These are phyloP conservation scores for Rhopilema esculentum DNA, from an alignment of 30 jellyfish, hydroid and myxozoan species.

Conservation along the genomic window DNA sequence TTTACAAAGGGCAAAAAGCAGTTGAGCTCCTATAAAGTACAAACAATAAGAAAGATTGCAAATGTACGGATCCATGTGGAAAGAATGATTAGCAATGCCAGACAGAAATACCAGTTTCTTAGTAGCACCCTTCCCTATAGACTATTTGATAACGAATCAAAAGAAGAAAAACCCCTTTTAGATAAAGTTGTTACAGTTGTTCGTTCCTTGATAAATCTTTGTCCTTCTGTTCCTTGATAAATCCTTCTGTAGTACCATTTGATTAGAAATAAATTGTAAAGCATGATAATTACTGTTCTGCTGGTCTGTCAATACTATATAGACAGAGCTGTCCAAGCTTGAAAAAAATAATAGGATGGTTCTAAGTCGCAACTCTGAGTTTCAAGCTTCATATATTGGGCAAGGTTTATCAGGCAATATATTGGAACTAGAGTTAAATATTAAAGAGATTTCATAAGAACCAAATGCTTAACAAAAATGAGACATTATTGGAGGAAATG, in stretches of 20 bases:
- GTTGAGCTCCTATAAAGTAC: not conserved
- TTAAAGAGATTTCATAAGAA: not conserved
- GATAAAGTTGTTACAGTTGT: not conserved
- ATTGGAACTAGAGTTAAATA: no score
- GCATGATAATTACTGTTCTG: not conserved
- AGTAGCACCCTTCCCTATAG: no score
- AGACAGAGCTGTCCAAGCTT: not conserved
- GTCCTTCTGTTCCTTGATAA: not conserved
- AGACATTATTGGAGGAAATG: not conserved
- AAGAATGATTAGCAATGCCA: no score
- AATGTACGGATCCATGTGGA: no score
- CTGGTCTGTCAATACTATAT: not conserved
- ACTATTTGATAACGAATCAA: no score
- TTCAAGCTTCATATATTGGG: no score
- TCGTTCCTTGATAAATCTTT: not conserved
- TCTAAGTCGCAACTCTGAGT: no score
- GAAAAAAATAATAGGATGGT: not conserved
- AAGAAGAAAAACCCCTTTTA: no score
- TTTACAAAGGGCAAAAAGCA: not conserved
- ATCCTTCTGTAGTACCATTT: not conserved
- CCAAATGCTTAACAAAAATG: not conserved
- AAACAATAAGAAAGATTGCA: not conserved
- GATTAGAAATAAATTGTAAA: not conserved
- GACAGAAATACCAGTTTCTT: no score
- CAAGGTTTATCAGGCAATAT: no score